These are phyloP conservation scores for Cheilosia soror DNA, from an alignment of 2,888 invertebrate species.

Conservation along the genomic window DNA sequence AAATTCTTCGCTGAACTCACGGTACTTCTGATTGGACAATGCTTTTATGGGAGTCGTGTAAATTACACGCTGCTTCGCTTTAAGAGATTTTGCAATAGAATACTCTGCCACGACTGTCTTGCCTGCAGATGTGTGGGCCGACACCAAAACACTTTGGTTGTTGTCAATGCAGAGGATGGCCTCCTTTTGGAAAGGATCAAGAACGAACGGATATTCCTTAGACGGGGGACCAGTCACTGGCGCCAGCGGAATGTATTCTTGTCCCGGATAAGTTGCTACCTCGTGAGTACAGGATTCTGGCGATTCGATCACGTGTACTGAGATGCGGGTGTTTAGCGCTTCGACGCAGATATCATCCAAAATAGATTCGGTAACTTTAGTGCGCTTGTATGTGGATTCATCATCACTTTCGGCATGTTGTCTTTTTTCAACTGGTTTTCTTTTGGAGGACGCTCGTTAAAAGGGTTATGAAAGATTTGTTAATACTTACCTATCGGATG, in stretches of 20 bases:
- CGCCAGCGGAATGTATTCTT: conserved; percentile 88
- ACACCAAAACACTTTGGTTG: conserved; percentile 98
- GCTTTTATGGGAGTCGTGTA: conserved; percentile 99
- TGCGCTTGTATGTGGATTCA: conserved; percentile 55
- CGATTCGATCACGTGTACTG: conserved; percentile 94
- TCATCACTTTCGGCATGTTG: conserved; percentile 43
- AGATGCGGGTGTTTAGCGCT: conserved; percentile 91
- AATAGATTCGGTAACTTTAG: conserved; percentile 80
- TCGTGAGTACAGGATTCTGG: conserved; percentile 98
- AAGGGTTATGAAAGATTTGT: conserved; percentile 22
- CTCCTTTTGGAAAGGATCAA: conserved; percentile 99
- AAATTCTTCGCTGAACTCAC: conserved; percentile 98
- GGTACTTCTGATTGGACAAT: conserved; percentile 98
- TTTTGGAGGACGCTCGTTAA: conserved; percentile 2
- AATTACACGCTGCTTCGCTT: conserved; percentile 98
- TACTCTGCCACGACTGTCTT: conserved; percentile 99
- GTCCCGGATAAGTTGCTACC: conserved; percentile 95
- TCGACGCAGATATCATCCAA: conserved; percentile 86
- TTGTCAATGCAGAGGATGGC: conserved; percentile 98
- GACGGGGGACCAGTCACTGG: conserved; percentile 89
- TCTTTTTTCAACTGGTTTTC: conserved; percentile 65
- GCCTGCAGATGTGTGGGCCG: conserved; percentile 99
- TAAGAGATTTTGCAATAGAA: conserved; percentile 96
- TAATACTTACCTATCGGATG: conserved; percentile 35
- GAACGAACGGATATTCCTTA: conserved; percentile 95